These are phyloP conservation scores for Erpornis zantholeuca DNA, from an alignment of 2,113 vertebrate species.

Conservation along the genomic window DNA sequence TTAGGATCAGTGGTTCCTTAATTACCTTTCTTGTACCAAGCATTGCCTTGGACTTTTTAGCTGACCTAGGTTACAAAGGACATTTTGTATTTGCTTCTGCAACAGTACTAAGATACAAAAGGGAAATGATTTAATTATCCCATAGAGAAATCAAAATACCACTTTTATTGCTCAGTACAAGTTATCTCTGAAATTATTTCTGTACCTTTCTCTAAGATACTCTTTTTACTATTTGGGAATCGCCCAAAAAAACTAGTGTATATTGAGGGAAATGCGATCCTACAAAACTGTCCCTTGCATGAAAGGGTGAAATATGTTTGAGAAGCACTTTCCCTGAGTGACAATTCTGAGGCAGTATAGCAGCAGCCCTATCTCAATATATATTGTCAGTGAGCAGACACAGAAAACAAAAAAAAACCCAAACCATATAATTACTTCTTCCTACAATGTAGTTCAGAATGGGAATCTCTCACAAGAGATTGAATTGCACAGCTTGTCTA, in stretches of 20 bases:
- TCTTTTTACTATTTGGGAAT: neutral
- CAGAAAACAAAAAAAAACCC: rapidly evolving
- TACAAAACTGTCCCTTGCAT: neutral
- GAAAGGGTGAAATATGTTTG: neutral
- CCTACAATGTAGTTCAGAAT: neutral
- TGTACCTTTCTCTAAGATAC: neutral
- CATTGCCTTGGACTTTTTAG: neutral
- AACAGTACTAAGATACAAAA: neutral
- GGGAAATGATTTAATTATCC: neutral
- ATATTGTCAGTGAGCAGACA: neutral
- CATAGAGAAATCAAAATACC: neutral
- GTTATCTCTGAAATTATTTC: neutral
- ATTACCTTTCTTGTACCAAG: neutral
- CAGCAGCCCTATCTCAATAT: neutral
- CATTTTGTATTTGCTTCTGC: neutral
- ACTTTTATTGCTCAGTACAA: neutral
- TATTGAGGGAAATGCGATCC: neutral
- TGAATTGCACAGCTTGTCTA: neutral
- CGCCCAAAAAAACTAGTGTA: neutral
- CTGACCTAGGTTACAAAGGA: neutral
- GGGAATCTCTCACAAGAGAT: neutral
- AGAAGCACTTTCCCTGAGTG: neutral
- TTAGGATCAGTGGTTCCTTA: neutral
- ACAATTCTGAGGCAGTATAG: neutral
- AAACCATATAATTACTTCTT: neutral